Percentiles rank a stretch among this genome's conserved stretches.
phyloP scores from a whole-genome alignment of 2,113 vertebrate species.

The Sinocyclocheilus rhinocerous region DNA sequence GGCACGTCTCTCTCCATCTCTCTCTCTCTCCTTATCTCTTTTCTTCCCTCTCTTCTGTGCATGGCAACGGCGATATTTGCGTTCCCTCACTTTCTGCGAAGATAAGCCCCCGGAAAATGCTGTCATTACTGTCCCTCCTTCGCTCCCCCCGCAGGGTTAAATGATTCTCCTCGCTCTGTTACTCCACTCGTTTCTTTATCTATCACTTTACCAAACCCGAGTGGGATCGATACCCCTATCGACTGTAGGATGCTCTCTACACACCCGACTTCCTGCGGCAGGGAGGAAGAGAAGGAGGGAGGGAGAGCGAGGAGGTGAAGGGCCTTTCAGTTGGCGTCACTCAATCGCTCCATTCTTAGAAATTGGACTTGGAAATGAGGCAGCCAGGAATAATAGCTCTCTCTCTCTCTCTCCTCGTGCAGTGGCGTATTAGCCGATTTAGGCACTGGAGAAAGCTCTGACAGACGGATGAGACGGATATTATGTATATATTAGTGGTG shows the following conservation, averaged over 20 bases:
- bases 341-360: constrained; percentile 27
- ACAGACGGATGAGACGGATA: neutral
- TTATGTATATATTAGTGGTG: no score
- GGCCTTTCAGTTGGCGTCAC: constrained; percentile 20
- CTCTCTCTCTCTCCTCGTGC: neutral
- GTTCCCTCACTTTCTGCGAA: constrained; percentile 1
- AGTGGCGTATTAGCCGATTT: neutral
- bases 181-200: constrained; percentile 57
- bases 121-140: constrained; percentile 37
- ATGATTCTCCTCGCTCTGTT: constrained; percentile 52
- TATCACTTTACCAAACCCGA: constrained; percentile 49
- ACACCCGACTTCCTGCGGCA: constrained; percentile 48
- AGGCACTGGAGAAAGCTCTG: neutral
- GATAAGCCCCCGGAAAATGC: constrained; percentile 22
- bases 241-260: constrained; percentile 48
- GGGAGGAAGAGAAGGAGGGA: constrained; percentile 23
- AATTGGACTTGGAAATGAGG: constrained; percentile 47
- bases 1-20: constrained; percentile 29
- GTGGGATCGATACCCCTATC: constrained; percentile 51
- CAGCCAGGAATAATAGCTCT: constrained; percentile 39
- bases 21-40: constrained; percentile 22
- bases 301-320: neutral
- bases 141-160: constrained; percentile 35
- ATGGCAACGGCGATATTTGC: neutral
- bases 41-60: constrained; percentile 15